Evolutionary conservation across 2,797 vertebrate species (phyloP).

Genomic region (Hydrolagus colliei): DNA sequence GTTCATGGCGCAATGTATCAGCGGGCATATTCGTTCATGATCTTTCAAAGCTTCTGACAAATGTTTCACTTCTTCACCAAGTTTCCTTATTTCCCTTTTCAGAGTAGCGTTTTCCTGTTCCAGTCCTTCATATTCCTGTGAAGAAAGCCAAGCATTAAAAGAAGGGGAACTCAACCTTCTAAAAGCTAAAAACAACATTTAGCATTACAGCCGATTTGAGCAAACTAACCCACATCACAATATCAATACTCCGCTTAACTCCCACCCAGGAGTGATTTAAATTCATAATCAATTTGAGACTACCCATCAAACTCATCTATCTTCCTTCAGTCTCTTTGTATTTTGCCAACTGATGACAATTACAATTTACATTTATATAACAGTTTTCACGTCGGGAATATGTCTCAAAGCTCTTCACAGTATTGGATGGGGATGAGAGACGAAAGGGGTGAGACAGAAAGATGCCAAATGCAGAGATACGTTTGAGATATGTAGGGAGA

Average conservation of each 20-base stretch:
- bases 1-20: constrained; percentile 65
- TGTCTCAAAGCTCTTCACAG: no score
- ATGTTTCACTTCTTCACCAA: constrained; percentile 75
- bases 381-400: no score
- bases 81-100: constrained; percentile 75
- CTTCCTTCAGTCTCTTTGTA: not conserved
- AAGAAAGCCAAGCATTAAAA: constrained; percentile 5
- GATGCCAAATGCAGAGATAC: no score
- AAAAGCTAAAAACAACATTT: not conserved
- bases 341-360: no score
- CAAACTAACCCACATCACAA: not conserved
- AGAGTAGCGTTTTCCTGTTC: constrained; percentile 78
- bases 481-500: no score
- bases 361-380: no score
- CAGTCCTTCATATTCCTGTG: constrained; percentile 75
- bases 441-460: no score
- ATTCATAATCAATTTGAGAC: not conserved
- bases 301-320: not conserved
- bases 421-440: no score
- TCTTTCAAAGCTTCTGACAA: constrained; percentile 68
- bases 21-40: constrained; percentile 76
- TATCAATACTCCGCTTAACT: not conserved
- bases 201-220: not conserved
- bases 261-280: not conserved
- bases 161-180: constrained; percentile 9